These are phyloP conservation scores for Endotricha flammealis DNA, from an alignment of 2,888 invertebrate genomes.

Conservation along the genomic window DNA sequence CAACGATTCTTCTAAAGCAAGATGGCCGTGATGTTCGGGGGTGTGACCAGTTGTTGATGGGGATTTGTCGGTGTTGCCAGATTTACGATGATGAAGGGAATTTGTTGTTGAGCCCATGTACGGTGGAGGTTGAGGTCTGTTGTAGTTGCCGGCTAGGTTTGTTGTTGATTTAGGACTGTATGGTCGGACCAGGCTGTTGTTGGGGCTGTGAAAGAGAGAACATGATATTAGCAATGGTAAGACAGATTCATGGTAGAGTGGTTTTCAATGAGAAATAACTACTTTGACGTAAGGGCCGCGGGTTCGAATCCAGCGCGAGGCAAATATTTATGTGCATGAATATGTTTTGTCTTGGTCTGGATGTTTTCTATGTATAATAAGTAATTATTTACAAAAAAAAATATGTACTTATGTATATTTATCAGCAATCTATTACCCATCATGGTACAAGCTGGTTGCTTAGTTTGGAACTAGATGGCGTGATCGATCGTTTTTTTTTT, in stretches of 20 bases:
- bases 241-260: background rate
- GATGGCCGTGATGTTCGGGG: constrained; percentile 52
- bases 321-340: too few species aligned
- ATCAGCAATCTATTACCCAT: too few species aligned
- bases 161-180: constrained; percentile 68
- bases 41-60: constrained; percentile 46
- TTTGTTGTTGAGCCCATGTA: constrained; percentile 57
- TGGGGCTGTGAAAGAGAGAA: constrained; percentile 61
- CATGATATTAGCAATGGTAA: background rate
- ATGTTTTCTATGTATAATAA: too few species aligned
- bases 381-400: too few species aligned
- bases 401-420: too few species aligned
- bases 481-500: too few species aligned
- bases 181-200: constrained; percentile 72
- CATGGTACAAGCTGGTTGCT: too few species aligned
- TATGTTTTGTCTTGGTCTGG: too few species aligned
- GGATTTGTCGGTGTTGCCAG: constrained; percentile 37
- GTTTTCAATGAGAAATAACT: background rate
- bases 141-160: constrained; percentile 62
- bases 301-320: too few species aligned
- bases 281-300: too few species aligned
- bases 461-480: too few species aligned
- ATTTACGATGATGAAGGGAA: constrained; percentile 56
- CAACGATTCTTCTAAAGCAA: constrained; percentile 64
- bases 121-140: constrained; percentile 70